These are phyloP conservation scores for Muscicapa comitata DNA, from an alignment of 2,797 vertebrate species.

Conservation along the genomic window DNA sequence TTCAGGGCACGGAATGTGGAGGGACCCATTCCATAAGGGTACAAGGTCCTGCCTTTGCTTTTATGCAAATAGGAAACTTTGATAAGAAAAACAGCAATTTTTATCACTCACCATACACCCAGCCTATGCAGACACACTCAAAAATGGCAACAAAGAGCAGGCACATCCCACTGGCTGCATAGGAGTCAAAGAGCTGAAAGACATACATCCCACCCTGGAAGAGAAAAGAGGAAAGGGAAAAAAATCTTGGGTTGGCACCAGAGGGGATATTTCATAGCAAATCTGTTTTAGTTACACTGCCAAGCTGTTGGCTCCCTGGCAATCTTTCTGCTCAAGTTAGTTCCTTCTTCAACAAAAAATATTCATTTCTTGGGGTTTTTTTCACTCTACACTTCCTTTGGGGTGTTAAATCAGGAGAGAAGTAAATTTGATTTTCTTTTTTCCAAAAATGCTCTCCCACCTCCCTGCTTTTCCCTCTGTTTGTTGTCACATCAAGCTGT, in stretches of 20 bases:
- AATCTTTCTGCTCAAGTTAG: neutral
- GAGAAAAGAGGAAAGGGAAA: conserved; percentile 9
- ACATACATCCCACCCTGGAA: conserved; percentile 97
- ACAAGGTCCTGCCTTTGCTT: neutral
- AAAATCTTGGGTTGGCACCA: neutral
- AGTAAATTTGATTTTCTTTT: neutral
- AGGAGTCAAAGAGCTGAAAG: conserved; percentile 96
- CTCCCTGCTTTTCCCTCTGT: neutral
- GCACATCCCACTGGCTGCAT: conserved; percentile 98
- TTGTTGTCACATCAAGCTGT: neutral
- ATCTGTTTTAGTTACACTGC: neutral
- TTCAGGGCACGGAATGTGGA: neutral
- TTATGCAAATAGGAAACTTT: neutral
- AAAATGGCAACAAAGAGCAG: conserved; percentile 98
- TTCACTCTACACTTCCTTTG: neutral
- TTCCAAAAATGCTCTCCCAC: neutral
- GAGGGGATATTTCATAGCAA: neutral
- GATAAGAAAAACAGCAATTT: neutral
- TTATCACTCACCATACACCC: conserved; percentile 92
- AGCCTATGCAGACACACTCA: conserved; percentile 96
- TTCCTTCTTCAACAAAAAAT: neutral
- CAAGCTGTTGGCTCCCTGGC: neutral
- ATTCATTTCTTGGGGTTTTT: neutral
- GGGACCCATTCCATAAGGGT: neutral
- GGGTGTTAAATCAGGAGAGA: neutral